These are phyloP conservation scores for Craterocephalus amniculus DNA, from an alignment of 2,797 vertebrate genomes.

Conservation along the genomic window DNA sequence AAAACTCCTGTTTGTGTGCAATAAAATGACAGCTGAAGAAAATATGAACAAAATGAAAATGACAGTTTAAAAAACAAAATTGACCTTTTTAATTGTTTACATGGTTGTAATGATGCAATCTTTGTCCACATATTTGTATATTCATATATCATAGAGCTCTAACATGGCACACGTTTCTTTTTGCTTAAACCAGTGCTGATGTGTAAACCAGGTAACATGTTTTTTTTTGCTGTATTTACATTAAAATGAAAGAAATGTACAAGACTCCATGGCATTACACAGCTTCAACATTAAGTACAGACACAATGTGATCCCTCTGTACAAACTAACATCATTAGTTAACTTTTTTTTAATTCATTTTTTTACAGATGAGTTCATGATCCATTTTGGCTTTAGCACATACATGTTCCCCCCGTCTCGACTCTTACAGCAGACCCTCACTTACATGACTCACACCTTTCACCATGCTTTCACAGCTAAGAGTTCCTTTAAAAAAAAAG, in stretches of 20 bases:
- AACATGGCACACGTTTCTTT: conserved; percentile 88
- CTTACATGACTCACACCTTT: conserved; percentile 88
- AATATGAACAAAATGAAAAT: conserved; percentile 57
- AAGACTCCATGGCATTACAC: conserved; percentile 91
- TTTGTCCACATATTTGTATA: conserved; percentile 75
- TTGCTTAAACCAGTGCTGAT: conserved; percentile 88
- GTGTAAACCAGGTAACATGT: conserved; percentile 87
- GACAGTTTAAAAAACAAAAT: conserved; percentile 86
- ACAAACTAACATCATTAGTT: conserved; percentile 93
- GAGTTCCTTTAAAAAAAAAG: conserved; percentile 80
- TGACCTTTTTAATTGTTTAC: conserved; percentile 81
- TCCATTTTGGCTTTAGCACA: conserved; percentile 89
- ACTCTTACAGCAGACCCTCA: conserved; percentile 88
- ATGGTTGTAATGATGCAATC: conserved; percentile 71
- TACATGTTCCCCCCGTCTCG: conserved; percentile 78
- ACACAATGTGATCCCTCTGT: conserved; percentile 91
- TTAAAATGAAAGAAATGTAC: conserved; percentile 93
- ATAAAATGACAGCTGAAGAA: not conserved
- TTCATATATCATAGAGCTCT: conserved; percentile 83
- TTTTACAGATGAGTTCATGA: conserved; percentile 88
- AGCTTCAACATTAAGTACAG: conserved; percentile 91
- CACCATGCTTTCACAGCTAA: conserved; percentile 89
- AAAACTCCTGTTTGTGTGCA: not conserved
- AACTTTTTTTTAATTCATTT: conserved; percentile 84
- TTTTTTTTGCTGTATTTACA: conserved; percentile 94